Evolutionary conservation across 2,797 vertebrate genomes (phyloP).

Genomic region (Brachyrhaphis roseni): DNA sequence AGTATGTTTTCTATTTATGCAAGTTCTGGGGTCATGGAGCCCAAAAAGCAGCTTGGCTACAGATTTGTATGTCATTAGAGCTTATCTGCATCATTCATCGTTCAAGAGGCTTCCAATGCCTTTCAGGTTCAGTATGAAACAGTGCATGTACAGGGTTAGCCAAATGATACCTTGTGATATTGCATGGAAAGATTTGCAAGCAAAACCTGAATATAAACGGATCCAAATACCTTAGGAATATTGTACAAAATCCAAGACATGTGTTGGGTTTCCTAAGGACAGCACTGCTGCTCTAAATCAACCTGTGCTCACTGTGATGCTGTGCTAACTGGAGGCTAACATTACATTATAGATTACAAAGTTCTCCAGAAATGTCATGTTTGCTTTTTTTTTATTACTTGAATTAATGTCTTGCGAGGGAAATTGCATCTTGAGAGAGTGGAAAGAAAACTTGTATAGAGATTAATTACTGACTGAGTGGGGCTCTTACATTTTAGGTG

Average conservation of each 20-base stretch:
- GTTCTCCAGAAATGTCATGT: slow-evolving; percentile 12
- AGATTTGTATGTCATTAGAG: slow-evolving; percentile 46
- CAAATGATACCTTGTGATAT: slow-evolving; percentile 21
- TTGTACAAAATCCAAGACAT: slow-evolving; percentile 18
- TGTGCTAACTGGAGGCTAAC: slow-evolving; percentile 20
- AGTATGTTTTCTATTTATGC: slow-evolving; percentile 39
- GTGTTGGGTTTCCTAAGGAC: slow-evolving; percentile 43
- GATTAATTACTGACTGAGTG: slow-evolving; percentile 32
- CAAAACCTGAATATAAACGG: slow-evolving; percentile 12
- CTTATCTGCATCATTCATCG: slow-evolving; percentile 40
- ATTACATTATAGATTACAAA: slow-evolving; percentile 26
- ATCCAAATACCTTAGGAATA: slow-evolving; percentile 29
- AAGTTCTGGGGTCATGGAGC: slow-evolving; percentile 29
- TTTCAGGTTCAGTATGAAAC: background rate
- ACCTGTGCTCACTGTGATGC: background rate
- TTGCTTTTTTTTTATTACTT: slow-evolving; percentile 4
- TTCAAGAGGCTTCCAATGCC: slow-evolving; percentile 22
- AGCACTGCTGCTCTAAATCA: slow-evolving; percentile 17
- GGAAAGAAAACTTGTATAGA: slow-evolving; percentile 28
- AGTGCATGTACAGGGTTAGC: slow-evolving; percentile 12
- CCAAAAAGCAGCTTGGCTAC: slow-evolving; percentile 39
- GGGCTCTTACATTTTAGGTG: slow-evolving; percentile 35
- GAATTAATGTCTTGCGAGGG: slow-evolving; percentile 14
- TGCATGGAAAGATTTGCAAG: slow-evolving; percentile 39
- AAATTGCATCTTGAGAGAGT: slow-evolving; percentile 26